Base-by-base conservation (phyloP, 1,140 invertebrate genomes). In the Ostrea edulis region DNA sequence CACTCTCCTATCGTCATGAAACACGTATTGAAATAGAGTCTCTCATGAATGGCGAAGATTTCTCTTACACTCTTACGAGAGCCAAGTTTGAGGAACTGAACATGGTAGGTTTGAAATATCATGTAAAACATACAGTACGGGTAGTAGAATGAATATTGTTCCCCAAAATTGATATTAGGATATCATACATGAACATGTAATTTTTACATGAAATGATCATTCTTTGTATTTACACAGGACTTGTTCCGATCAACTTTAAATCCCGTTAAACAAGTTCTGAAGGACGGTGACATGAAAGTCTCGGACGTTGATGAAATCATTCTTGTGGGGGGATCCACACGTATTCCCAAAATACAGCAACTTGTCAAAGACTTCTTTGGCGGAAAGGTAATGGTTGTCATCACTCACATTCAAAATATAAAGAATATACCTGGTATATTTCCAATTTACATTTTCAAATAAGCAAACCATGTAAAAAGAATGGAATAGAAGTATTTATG, bases 81-180 rank as follows among this genome's bases (percentile, higher is more conserved):
- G 99, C 99, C 92, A 99, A 99, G 96, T 99, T 99, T 95, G 99
- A 99, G 95, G 99, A 99, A 95, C 96, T 99, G 93, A 99, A 99
- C 96, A 98, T 99, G 97, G 96, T 96, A 92, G 90, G 93, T 89
- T 35, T 44, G 9, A 77, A 44, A 81, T 14, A 29, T 0, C n/a
- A 62, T 20, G 8, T 71, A 71, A 44, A 71, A 71, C 25, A 25
- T 71, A 11, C 14, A 11, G 8, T 71, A 5, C 0, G 17, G 7
- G 17, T 62, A 20, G n/a, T 62, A 12, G 2, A 97, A 96, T 96
- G 91, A 89, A 89, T 88, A 53, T n/a, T 62, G 22, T 44, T 85
- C 55, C n/a, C 53, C 3, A 44, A 44, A 44, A 2, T 44, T 44
- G 1, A 44, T 44, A 44, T 44, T 44, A 44, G 35, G 35, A 44